Conservation (phyloP, 2,797 vertebrate genomes). For the Cyprinella venusta region DNA sequence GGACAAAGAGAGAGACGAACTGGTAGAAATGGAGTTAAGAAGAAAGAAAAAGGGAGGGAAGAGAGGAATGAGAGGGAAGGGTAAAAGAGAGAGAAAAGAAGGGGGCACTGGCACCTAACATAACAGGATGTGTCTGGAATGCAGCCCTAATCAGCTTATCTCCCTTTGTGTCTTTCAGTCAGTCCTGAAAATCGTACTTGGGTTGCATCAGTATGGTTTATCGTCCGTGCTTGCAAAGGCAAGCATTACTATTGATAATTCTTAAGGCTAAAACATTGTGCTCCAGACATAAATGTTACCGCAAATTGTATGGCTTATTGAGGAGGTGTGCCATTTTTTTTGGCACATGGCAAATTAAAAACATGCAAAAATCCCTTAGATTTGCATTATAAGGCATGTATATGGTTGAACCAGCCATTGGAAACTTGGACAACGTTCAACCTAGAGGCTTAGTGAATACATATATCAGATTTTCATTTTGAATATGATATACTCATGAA, state of each 20-base stretch:
- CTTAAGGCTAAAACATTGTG: neutral
- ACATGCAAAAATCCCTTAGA: neutral
- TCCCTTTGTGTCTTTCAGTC: conserved; percentile 55
- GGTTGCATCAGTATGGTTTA: conserved; percentile 23
- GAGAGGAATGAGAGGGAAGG: conserved; percentile 7
- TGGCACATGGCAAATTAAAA: neutral
- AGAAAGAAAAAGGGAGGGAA: conserved; percentile 8
- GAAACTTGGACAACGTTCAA: neutral
- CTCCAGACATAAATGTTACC: neutral
- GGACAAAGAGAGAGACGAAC: conserved; percentile 23
- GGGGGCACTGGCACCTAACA: conserved; percentile 61
- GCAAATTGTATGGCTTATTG: neutral
- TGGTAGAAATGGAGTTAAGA: conserved; percentile 47
- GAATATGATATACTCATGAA: neutral
- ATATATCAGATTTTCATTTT: neutral
- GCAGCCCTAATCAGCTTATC: conserved; percentile 75
- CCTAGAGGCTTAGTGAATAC: neutral
- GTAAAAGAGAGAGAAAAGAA: conserved; percentile 46
- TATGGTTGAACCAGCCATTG: neutral
- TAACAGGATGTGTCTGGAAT: conserved; percentile 68
- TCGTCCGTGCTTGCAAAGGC: neutral
- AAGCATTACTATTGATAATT: neutral
- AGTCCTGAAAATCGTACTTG: conserved; percentile 37
- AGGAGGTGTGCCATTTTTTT: neutral
- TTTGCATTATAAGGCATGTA: neutral